Conservation (phyloP, 2,888 invertebrate genomes). For the Pseudococcus jackbeardsleyi region DNA sequence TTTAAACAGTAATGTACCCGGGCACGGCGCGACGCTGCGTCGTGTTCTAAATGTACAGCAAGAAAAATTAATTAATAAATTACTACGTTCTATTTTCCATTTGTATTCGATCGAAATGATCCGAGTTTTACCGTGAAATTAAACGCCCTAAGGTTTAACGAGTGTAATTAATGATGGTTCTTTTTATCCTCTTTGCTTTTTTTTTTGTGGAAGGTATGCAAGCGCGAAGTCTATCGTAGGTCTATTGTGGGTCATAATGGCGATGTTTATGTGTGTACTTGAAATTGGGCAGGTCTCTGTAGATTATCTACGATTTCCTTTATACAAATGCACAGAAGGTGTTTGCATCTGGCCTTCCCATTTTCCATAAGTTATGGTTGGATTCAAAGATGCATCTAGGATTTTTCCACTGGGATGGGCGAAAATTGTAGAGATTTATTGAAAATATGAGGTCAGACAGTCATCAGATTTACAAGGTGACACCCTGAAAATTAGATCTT, state of each 20-base stretch:
- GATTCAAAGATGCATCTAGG: background rate
- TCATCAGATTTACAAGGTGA: too few relatives aligned
- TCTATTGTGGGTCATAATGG: constrained; percentile 2
- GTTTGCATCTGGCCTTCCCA: background rate
- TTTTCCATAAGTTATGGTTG: background rate
- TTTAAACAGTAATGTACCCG: background rate
- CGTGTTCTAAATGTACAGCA: background rate
- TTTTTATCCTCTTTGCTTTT: background rate
- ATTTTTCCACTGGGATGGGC: background rate
- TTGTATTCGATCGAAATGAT: constrained; percentile 39
- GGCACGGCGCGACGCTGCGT: background rate
- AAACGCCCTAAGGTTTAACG: constrained; percentile 32
- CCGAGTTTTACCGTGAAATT: constrained; percentile 23
- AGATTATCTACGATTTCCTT: background rate
- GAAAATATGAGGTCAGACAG: background rate
- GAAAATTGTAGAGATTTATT: background rate
- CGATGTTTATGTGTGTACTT: background rate
- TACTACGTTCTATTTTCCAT: constrained; percentile 47
- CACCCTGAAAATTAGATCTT: too few relatives aligned
- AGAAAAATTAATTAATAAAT: constrained; percentile 49
- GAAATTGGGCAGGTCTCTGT: background rate
- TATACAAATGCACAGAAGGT: background rate
- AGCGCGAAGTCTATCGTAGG: background rate
- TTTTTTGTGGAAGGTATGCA: background rate
- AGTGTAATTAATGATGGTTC: background rate